Conservation (phyloP, 2,888 invertebrate genomes). For the Lasius platythorax region DNA sequence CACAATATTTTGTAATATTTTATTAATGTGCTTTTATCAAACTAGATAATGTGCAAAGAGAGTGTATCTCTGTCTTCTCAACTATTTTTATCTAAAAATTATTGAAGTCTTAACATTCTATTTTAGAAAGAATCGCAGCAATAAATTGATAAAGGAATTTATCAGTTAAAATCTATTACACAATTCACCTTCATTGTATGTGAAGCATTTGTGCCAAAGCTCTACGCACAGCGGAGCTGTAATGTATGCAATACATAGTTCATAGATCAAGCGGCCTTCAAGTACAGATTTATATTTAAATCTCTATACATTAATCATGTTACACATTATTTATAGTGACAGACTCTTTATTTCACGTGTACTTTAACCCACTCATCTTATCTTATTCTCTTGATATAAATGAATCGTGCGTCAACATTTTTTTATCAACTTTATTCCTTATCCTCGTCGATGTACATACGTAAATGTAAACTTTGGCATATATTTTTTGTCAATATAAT, state of each 20-base stretch:
- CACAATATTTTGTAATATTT: not conserved
- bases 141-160: not conserved
- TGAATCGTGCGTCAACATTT: not conserved
- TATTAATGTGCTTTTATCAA: not conserved
- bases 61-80: not conserved
- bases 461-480: constrained; percentile 5
- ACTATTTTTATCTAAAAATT: not conserved
- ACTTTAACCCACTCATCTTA: constrained; percentile 13
- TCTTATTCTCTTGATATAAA: not conserved
- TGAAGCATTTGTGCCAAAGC: constrained; percentile 1
- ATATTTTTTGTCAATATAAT: not conserved
- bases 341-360: not conserved
- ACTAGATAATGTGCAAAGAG: not conserved
- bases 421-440: not conserved
- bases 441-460: not conserved
- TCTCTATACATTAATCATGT: not conserved
- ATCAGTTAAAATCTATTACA: not conserved
- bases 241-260: constrained; percentile 39
- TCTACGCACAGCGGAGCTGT: not conserved
- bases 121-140: not conserved
- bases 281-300: constrained; percentile 70
- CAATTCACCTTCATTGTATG: not conserved
- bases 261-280: constrained; percentile 62
- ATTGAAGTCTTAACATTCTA: not conserved
- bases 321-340: constrained; percentile 19